Conservation (phyloP, 2,888 invertebrate genomes). For the Nemurella pictetii region DNA sequence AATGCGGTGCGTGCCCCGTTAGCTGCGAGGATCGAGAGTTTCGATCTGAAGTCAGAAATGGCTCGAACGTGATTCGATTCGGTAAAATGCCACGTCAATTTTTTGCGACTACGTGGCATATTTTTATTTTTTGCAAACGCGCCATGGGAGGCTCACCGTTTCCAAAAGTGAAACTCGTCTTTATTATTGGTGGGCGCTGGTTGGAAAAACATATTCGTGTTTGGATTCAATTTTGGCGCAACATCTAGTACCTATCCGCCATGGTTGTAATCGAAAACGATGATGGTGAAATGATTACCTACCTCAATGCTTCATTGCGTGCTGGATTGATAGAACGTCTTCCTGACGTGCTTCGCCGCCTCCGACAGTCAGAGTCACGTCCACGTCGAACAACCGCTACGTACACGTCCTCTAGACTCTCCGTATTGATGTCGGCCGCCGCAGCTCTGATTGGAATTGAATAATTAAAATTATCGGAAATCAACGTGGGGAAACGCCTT, state of each 20-base stretch:
- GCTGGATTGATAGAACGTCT: background rate
- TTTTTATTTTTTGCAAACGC: background rate
- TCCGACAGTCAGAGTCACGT: too few species aligned
- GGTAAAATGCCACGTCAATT: background rate
- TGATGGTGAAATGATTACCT: background rate
- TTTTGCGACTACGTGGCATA: background rate
- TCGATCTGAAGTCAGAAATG: background rate
- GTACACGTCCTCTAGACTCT: too few species aligned
- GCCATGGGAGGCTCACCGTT: background rate
- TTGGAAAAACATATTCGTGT: background rate
- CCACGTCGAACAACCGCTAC: too few species aligned
- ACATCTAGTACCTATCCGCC: too few species aligned
- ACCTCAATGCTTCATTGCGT: background rate
- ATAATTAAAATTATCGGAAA: too few species aligned
- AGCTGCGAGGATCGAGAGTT: too few species aligned
- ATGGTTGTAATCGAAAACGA: background rate
- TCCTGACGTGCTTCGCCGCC: too few species aligned
- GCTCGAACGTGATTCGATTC: background rate
- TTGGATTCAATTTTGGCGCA: background rate
- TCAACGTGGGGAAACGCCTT: too few species aligned
- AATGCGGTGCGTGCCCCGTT: too few species aligned
- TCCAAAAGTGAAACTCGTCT: background rate
- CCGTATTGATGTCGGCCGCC: too few species aligned
- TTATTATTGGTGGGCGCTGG: background rate
- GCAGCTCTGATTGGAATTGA: too few species aligned